phyloP scores from a whole-genome alignment of 2,888 invertebrate species.

The Zele albiditarsus region DNA sequence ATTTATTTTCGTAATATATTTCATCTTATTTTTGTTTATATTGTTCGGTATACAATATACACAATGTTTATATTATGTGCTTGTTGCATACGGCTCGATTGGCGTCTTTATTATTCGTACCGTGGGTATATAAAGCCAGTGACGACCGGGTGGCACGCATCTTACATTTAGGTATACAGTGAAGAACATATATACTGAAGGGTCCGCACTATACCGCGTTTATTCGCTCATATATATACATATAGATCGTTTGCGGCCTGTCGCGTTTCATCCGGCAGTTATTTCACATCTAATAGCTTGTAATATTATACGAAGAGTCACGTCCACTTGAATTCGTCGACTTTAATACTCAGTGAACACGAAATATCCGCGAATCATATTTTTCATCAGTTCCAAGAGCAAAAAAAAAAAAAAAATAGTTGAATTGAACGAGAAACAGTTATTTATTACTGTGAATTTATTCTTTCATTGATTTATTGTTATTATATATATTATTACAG shows the following conservation, averaged over 20 bases:
- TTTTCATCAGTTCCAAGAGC: slow-evolving; percentile 19
- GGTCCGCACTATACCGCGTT: slow-evolving; percentile 43
- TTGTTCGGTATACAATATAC: not conserved
- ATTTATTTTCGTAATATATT: not conserved
- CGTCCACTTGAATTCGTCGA: slow-evolving; percentile 69
- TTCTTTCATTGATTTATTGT: not conserved
- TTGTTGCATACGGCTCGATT: slow-evolving; percentile 16
- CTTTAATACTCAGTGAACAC: slow-evolving; percentile 69
- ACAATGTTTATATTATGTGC: not conserved
- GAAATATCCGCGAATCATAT: slow-evolving; percentile 54
- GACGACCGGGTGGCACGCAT: slow-evolving; percentile 67
- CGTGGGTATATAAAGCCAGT: slow-evolving; percentile 38
- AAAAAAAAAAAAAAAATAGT: not conserved
- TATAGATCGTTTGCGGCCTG: slow-evolving; percentile 50
- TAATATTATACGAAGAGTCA: slow-evolving; percentile 69
- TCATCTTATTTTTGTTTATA: not conserved
- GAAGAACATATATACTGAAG: slow-evolving; percentile 51
- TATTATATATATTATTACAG: slow-evolving; percentile 1
- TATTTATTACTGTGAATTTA: not conserved
- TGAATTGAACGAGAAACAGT: not conserved
- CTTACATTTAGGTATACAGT: slow-evolving; percentile 40
- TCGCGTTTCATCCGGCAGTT: slow-evolving; percentile 71
- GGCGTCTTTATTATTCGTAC: slow-evolving; percentile 18
- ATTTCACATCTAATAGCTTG: slow-evolving; percentile 70
- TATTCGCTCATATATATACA: not conserved